Conservation (phyloP, 1,140 invertebrate species). For the Lycorma delicatula region DNA sequence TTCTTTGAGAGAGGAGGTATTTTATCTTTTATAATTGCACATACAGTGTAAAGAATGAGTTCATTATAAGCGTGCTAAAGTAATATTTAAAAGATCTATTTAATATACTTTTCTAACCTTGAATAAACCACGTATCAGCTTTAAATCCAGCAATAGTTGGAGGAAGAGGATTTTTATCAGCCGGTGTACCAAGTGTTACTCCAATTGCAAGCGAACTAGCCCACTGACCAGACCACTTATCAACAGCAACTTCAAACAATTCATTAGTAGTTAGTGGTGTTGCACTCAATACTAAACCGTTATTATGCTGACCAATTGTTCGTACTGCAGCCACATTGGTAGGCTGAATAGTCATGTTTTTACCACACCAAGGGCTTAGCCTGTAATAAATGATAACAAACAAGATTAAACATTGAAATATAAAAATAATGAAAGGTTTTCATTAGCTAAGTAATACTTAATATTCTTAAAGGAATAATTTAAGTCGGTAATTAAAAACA, state of each 20-base stretch:
- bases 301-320: conserved; percentile 50
- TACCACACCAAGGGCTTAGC: conserved; percentile 61
- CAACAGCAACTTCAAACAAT: conserved; percentile 60
- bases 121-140: conserved; percentile 53
- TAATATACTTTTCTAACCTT: conserved; percentile 44
- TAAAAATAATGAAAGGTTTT: too few relatives aligned
- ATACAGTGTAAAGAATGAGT: too few relatives aligned
- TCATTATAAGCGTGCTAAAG: conserved; percentile 27
- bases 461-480: too few relatives aligned
- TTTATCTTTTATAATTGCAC: too few relatives aligned
- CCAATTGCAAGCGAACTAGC: conserved; percentile 69
- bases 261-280: conserved; percentile 62
- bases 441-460: too few relatives aligned
- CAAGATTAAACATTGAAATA: too few relatives aligned
- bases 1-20: too few relatives aligned
- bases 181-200: conserved; percentile 54
- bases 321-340: conserved; percentile 53
- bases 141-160: conserved; percentile 47
- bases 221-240: conserved; percentile 53
- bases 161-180: conserved; percentile 40
- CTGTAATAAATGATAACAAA: too few relatives aligned
- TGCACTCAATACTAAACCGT: conserved; percentile 64
- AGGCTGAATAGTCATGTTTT: conserved; percentile 51
- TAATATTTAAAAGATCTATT: conserved; percentile 34
- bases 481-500: too few relatives aligned